Evolutionary conservation across 2,113 vertebrate species (phyloP).

Genomic region (Porphyrio hochstetteri): DNA sequence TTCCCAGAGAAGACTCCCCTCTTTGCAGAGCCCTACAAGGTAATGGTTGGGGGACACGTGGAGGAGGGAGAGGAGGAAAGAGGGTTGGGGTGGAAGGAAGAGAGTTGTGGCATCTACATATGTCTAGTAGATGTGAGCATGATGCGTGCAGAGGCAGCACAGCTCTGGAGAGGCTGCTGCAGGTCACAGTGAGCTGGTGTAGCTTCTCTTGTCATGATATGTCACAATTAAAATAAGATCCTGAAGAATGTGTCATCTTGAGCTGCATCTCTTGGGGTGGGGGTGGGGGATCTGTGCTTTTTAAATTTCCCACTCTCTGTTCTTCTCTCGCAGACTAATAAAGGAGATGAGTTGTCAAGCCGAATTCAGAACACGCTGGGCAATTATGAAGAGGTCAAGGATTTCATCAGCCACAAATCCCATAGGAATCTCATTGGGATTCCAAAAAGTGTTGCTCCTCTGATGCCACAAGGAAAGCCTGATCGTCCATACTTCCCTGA

Average conservation of each 20-base stretch:
- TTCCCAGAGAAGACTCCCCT: constrained; percentile 81
- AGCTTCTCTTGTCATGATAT: not conserved
- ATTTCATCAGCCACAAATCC: constrained; percentile 73
- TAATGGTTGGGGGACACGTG: not conserved
- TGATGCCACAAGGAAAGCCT: constrained; percentile 56
- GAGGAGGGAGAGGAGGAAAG: not conserved
- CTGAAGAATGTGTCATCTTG: not conserved
- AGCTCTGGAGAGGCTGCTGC: not conserved
- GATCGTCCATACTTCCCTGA: constrained; percentile 55
- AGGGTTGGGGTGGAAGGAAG: not conserved
- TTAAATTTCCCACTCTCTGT: not conserved
- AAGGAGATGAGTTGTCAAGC: constrained; percentile 90
- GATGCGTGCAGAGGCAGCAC: not conserved
- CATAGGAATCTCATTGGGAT: constrained; percentile 70
- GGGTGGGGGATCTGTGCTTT: not conserved
- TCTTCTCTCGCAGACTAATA: constrained; percentile 82
- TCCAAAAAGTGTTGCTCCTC: constrained; percentile 45
- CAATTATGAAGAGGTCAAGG: constrained; percentile 89
- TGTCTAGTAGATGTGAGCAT: not conserved
- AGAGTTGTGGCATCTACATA: not conserved
- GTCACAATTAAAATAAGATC: not conserved
- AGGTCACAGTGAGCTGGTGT: not conserved
- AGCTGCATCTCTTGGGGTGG: not conserved
- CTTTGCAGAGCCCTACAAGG: constrained; percentile 94
- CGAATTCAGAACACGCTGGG: constrained; percentile 93